A percentile compares a stretch with the other conserved stretches of the same genome.
Conservation (phyloP, 1,140 invertebrate genomes). For the Philopotamus ludificatus region DNA sequence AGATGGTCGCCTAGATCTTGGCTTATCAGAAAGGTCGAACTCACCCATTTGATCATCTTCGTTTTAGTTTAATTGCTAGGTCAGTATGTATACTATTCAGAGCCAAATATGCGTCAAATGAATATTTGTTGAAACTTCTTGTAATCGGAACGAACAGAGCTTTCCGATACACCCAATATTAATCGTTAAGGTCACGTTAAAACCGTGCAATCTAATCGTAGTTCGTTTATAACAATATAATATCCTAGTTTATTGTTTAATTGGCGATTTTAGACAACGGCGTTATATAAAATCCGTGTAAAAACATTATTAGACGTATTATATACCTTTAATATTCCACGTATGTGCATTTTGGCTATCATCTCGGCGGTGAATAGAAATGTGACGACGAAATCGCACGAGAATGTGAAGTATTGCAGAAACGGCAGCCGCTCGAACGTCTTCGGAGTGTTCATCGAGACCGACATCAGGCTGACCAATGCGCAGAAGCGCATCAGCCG, state of each 20-base stretch:
- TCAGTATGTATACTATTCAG: too few relatives aligned
- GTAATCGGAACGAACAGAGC: too few relatives aligned
- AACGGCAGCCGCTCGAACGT: conserved; percentile 84
- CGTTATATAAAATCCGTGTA: not conserved
- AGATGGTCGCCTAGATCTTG: too few relatives aligned
- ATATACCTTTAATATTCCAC: conserved; percentile 83
- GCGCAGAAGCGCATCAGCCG: conserved; percentile 87
- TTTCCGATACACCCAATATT: too few relatives aligned
- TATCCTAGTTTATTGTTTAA: not conserved
- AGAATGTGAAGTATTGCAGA: conserved; percentile 87
- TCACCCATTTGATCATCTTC: too few relatives aligned
- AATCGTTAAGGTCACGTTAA: too few relatives aligned
- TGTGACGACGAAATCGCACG: conserved; percentile 82
- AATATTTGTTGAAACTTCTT: too few relatives aligned
- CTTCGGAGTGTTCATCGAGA: conserved; percentile 93
- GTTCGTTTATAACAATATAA: too few relatives aligned
- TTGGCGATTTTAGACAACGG: not conserved
- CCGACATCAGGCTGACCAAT: conserved; percentile 86
- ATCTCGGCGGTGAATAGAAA: conserved; percentile 95
- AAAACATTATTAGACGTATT: not conserved
- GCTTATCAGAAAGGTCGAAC: too few relatives aligned
- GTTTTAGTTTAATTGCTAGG: too few relatives aligned
- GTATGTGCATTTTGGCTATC: conserved; percentile 97
- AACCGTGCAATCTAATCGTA: too few relatives aligned
- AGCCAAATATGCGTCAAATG: too few relatives aligned